phyloP scores from a whole-genome alignment of 2,888 invertebrate species.

The Macaria notata region DNA sequence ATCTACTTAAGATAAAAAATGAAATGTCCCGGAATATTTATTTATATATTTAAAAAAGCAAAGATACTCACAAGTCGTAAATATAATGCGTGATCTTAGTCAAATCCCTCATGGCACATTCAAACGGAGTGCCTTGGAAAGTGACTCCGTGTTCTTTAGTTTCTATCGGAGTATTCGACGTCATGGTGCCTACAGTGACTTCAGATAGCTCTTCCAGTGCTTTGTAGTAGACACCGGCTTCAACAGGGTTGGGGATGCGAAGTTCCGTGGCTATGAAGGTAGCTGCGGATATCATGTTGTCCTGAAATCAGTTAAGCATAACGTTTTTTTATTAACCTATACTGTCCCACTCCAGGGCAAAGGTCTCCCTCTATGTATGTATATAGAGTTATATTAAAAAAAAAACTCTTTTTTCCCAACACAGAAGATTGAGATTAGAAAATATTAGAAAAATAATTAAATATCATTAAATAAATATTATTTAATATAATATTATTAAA shows the following conservation, averaged over 20 bases:
- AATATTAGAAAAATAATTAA: too few species aligned
- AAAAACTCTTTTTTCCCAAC: too few species aligned
- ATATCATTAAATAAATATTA: too few species aligned
- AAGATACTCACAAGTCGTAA: slow-evolving; percentile 64
- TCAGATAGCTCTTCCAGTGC: slow-evolving; percentile 35
- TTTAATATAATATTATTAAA: too few species aligned
- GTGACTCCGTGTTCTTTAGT: slow-evolving; percentile 44
- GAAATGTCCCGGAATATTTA: too few species aligned
- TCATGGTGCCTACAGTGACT: background rate
- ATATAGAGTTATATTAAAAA: too few species aligned
- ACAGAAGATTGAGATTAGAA: too few species aligned
- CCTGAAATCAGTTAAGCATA: slow-evolving; percentile 41
- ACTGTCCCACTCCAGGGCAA: too few species aligned
- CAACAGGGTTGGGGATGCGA: slow-evolving; percentile 51
- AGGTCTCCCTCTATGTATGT: too few species aligned
- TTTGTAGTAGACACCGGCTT: slow-evolving; percentile 56
- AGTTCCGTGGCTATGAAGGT: slow-evolving; percentile 47
- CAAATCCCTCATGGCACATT: slow-evolving; percentile 60
- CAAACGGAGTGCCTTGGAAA: slow-evolving; percentile 49
- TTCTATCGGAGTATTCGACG: background rate
- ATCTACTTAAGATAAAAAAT: too few species aligned
- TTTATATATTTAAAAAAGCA: too few species aligned
- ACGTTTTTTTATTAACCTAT: too few species aligned
- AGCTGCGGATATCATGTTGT: slow-evolving; percentile 69
- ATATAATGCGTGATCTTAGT: slow-evolving; percentile 72